A percentile compares a stretch with the other conserved stretches of the same genome.
Conservation (phyloP, 2,888 invertebrate species). For the Nomada lathburiana region DNA sequence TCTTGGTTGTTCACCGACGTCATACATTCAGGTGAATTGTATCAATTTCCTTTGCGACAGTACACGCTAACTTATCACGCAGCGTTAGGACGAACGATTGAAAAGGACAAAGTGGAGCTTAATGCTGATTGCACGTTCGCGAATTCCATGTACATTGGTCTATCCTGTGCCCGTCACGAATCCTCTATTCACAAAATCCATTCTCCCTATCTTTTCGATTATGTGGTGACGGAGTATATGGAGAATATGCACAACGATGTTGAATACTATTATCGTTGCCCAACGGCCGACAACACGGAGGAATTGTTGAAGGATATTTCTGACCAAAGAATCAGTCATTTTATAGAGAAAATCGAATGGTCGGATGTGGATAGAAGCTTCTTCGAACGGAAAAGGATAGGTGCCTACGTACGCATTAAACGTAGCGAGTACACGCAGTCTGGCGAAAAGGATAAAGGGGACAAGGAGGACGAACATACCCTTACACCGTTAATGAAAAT, state of each 20-base stretch:
- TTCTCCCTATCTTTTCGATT: not conserved
- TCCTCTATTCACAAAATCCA: constrained; percentile 38
- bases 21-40: not conserved
- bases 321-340: not conserved
- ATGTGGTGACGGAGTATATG: constrained; percentile 31
- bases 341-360: constrained; percentile 20
- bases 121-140: not conserved
- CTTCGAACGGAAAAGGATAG: not conserved
- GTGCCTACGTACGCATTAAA: not conserved
- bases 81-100: constrained; percentile 19
- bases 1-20: not conserved
- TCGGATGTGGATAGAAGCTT: rapidly evolving
- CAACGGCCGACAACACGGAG: rapidly evolving
- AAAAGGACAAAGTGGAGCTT: constrained; percentile 1
- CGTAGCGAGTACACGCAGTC: not conserved
- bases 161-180: not conserved
- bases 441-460: not conserved
- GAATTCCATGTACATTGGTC: constrained; percentile 28
- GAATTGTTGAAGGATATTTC: not conserved
- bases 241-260: not conserved
- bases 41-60: constrained; percentile 31
- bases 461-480: too few relatives aligned
- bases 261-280: constrained; percentile 33
- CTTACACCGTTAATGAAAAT: constrained; percentile 27
- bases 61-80: constrained; percentile 38